Conservation (phyloP, 2,888 invertebrate genomes). For the Polia nebulosa region DNA sequence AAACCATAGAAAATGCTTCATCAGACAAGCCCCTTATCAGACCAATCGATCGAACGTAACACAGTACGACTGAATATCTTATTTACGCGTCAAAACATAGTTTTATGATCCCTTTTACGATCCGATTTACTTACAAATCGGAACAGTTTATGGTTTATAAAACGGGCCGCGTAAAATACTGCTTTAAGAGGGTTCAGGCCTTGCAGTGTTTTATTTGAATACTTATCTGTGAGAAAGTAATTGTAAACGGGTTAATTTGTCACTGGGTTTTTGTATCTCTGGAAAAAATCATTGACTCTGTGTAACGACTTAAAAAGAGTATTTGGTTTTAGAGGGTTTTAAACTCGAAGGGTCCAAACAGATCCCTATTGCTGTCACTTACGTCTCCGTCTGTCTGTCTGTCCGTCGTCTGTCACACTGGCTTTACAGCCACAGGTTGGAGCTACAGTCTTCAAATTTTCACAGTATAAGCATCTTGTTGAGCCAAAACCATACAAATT, state of each 20-base stretch:
- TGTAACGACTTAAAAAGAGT: too few species aligned
- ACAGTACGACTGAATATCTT: constrained; percentile 38
- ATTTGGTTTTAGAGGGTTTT: too few species aligned
- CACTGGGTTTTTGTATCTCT: not conserved
- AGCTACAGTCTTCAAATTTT: too few species aligned
- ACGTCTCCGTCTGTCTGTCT: too few species aligned
- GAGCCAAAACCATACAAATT: too few species aligned
- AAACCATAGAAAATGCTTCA: not conserved
- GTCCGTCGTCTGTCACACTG: too few species aligned
- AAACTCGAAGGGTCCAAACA: too few species aligned
- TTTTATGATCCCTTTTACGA: constrained; percentile 73
- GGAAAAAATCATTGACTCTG: too few species aligned
- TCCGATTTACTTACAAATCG: constrained; percentile 73
- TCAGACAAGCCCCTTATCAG: constrained; percentile 18
- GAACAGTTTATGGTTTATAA: constrained; percentile 68
- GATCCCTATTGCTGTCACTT: too few species aligned
- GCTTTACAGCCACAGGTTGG: too few species aligned
- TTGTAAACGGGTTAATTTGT: constrained; percentile 1
- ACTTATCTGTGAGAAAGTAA: constrained; percentile 13
- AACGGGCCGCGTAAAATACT: constrained; percentile 60
- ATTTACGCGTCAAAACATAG: constrained; percentile 61
- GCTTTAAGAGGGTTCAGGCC: constrained; percentile 34
- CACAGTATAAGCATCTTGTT: too few species aligned
- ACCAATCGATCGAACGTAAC: constrained; percentile 21
- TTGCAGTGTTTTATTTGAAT: constrained; percentile 39